Evolutionary conservation across 2,113 vertebrate genomes (phyloP), one percentile per base, ranked within the genome.

Genomic region (Ameiurus melas): DNA sequence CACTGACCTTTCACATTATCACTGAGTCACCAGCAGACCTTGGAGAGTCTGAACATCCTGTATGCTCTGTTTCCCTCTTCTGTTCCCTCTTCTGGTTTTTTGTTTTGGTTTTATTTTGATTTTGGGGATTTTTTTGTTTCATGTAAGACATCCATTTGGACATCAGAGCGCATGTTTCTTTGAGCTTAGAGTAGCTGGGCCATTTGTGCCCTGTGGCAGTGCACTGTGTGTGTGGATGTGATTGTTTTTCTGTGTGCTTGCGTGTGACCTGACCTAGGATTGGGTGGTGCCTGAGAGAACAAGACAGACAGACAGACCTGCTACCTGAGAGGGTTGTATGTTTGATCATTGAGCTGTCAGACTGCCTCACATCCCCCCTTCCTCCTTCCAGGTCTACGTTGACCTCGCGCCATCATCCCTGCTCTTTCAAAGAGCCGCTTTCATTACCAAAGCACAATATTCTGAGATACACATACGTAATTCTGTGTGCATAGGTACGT

Each of bases 271-370:
- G 85, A 91, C 79, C 85, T 87, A 81, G 77, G 85, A 86, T 84
- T 85, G 64, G 88, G 85, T 89, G 88, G 36, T 83, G 84, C 58
- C 19, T 55, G 22, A 85, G 88, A 89, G 86, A 91, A 1, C 36
- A 87, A 92, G 91, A 30, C 85, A 92, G 90, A 93, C 87, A 93
- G 93, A 95, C 93, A 93, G 90, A 86, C 43, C 87, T 93, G 92
- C 93, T 94, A 94, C 94, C 93, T 94, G 92, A 92, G 90, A 94
- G 93, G 84, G 93, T 89, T 80, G 84, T 77, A 82, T 85, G 86
- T 90, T 98, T 98, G 97, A 99, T 98, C 97, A 96, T 89, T 97
- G 96, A 96, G 95, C 96, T 97, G 95, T 97, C 94, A 91, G 94
- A 94, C 91, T 58, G 91, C 89, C 57, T 83, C 80, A 39, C 80